phyloP scores from a whole-genome alignment of 2,797 vertebrate genomes.

The Pteropus rufus region DNA sequence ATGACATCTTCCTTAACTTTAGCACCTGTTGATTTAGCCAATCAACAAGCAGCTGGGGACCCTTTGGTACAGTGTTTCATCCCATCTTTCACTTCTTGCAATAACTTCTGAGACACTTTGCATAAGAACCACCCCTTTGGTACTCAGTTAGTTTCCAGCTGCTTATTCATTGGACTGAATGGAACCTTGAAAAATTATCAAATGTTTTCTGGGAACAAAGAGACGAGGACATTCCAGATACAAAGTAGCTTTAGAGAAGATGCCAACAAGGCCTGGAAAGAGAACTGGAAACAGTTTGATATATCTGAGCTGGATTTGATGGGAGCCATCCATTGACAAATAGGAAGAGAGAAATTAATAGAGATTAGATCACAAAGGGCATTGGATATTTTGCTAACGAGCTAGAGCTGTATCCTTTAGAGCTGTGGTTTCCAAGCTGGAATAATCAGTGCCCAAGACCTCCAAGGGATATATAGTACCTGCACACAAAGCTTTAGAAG shows the following conservation, averaged over 20 bases:
- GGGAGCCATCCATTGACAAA: neutral
- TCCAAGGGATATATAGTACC: neutral
- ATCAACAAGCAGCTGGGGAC: neutral
- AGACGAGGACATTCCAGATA: neutral
- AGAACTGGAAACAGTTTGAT: neutral
- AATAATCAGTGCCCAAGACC: neutral
- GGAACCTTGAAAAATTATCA: neutral
- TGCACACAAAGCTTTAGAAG: neutral
- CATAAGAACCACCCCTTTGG: neutral
- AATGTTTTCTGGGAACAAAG: slow-evolving; percentile 27
- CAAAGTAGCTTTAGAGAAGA: slow-evolving; percentile 5
- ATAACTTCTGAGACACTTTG: neutral
- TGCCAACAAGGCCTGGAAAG: neutral
- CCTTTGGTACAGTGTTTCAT: neutral
- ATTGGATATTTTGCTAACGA: neutral
- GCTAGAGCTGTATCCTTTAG: neutral
- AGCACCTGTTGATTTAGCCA: neutral
- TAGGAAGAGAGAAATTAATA: neutral
- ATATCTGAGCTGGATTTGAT: neutral
- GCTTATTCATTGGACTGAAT: neutral
- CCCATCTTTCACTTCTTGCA: neutral
- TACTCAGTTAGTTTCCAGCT: neutral
- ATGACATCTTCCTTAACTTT: neutral
- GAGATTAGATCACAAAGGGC: neutral
- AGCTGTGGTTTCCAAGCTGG: neutral